These are phyloP conservation scores for Drosophila eohydei DNA, from an alignment of 2,888 invertebrate genomes.

Conservation along the genomic window DNA sequence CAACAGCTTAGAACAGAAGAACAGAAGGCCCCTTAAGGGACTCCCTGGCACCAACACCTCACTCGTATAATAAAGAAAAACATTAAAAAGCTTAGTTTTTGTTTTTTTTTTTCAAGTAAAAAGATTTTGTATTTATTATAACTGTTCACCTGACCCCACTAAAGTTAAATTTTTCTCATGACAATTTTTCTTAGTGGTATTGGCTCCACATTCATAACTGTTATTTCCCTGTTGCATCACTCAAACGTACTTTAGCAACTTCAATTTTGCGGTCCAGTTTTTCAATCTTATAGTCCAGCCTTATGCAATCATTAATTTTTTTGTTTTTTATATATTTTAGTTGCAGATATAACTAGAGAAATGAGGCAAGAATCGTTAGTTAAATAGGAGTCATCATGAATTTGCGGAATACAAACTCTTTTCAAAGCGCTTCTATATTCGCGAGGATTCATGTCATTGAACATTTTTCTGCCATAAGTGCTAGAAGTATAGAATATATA, in stretches of 20 bases:
- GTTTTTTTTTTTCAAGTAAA: too few species aligned
- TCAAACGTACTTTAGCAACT: neutral
- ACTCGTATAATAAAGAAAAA: too few species aligned
- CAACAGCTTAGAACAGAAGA: too few species aligned
- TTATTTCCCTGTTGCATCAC: constrained; percentile 8
- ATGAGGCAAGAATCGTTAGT: neutral
- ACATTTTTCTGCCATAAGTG: neutral
- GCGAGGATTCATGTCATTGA: neutral
- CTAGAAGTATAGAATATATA: neutral
- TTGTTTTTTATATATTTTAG: neutral
- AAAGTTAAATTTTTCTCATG: too few species aligned
- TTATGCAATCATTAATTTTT: constrained; percentile 7
- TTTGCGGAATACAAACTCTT: constrained; percentile 4
- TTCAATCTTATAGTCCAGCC: constrained; percentile 19
- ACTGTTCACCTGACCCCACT: neutral
- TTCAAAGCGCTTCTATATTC: neutral
- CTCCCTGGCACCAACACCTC: too few species aligned
- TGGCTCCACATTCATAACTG: neutral
- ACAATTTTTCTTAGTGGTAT: neutral
- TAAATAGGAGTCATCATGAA: neutral
- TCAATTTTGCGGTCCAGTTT: constrained; percentile 19
- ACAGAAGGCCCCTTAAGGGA: too few species aligned
- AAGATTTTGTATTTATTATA: too few species aligned
- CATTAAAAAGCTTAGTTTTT: too few species aligned
- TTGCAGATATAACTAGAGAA: neutral